Conservation (phyloP, 2,113 vertebrate genomes). For the Gopherus evgoodei region DNA sequence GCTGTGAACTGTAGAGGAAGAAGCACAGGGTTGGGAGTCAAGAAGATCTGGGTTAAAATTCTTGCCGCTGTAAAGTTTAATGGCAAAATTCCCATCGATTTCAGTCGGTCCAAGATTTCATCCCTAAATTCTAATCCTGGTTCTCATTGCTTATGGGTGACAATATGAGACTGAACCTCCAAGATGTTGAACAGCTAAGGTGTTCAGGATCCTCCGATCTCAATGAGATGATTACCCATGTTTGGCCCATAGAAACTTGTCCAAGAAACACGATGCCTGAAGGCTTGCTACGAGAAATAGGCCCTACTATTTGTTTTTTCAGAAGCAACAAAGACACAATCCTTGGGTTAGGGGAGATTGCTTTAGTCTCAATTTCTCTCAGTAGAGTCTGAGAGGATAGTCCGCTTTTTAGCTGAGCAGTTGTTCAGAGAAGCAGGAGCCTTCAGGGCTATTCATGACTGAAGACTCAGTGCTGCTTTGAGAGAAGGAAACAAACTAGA, state of each 20-base stretch:
- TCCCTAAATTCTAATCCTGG: background rate
- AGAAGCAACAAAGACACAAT: background rate
- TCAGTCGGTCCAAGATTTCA: background rate
- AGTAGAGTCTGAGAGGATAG: background rate
- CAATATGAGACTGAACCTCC: background rate
- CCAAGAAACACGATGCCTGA: background rate
- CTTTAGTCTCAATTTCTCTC: background rate
- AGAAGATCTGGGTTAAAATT: background rate
- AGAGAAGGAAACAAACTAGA: background rate
- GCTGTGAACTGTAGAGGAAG: background rate
- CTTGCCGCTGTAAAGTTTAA: background rate
- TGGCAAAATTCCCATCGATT: background rate
- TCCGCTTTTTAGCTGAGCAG: background rate
- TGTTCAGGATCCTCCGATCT: background rate
- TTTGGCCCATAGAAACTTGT: background rate
- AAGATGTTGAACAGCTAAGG: background rate
- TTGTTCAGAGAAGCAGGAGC: background rate
- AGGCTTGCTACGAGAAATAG: background rate
- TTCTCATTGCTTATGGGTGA: background rate
- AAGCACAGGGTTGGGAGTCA: background rate
- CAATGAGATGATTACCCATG: background rate
- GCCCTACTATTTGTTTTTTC: background rate
- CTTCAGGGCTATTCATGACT: background rate
- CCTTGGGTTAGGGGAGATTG: background rate
- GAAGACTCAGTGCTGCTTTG: background rate